phyloP scores from a whole-genome alignment of 2,888 invertebrate genomes.

The Meghimatium bilineatum region DNA sequence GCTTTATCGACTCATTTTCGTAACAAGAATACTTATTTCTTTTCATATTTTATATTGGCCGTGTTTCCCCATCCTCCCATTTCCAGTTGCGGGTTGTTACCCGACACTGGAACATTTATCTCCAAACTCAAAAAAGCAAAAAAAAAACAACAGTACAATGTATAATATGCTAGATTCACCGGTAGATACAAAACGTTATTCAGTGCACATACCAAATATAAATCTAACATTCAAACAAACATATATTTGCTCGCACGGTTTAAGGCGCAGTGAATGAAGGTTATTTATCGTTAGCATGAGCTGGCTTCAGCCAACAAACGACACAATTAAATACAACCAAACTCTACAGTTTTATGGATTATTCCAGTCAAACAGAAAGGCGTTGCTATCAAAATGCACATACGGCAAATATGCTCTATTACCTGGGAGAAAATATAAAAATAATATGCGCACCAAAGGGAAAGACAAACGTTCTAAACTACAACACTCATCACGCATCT shows the following conservation, averaged over 20 bases:
- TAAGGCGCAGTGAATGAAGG: neutral
- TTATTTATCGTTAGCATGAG: neutral
- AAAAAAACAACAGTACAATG: too few relatives aligned
- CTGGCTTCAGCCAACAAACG: neutral
- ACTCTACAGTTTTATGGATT: neutral
- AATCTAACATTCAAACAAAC: slow-evolving; percentile 19
- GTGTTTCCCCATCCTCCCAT: too few relatives aligned
- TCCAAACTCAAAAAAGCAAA: too few relatives aligned
- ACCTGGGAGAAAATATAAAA: neutral
- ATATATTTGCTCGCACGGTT: neutral
- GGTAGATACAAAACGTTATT: too few relatives aligned
- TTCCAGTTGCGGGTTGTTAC: too few relatives aligned
- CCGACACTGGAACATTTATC: too few relatives aligned
- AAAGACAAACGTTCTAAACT: neutral
- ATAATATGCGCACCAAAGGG: neutral
- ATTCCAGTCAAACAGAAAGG: neutral
- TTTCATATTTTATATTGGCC: too few relatives aligned
- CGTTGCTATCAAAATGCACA: neutral
- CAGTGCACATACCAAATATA: neutral
- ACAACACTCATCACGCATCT: neutral
- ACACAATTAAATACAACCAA: neutral
- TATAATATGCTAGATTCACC: too few relatives aligned
- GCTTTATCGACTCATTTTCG: too few relatives aligned
- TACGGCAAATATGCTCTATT: neutral
- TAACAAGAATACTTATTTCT: too few relatives aligned